These are phyloP conservation scores for Rostratula benghalensis DNA, from an alignment of 2,113 vertebrate species.

Conservation along the genomic window DNA sequence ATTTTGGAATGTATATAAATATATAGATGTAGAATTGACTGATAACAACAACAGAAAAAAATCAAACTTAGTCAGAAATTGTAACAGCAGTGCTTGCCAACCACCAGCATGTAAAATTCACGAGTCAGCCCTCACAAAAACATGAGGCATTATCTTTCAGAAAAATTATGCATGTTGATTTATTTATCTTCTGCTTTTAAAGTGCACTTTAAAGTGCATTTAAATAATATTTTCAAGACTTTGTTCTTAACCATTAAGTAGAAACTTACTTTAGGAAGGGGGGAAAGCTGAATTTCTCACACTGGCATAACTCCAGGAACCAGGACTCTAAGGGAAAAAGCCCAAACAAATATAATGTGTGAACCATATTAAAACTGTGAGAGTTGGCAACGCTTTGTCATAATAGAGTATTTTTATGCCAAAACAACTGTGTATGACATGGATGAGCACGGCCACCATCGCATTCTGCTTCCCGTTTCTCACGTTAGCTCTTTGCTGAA, in stretches of 20 bases:
- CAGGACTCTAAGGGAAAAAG: neutral
- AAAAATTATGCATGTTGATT: neutral
- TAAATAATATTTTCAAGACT: conserved; percentile 6
- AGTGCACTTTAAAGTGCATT: neutral
- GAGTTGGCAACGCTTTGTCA: neutral
- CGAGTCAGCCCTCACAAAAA: neutral
- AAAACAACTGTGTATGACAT: conserved; percentile 38
- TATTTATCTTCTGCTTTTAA: conserved; percentile 34
- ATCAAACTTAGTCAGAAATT: neutral
- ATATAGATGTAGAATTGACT: neutral
- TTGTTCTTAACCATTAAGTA: conserved; percentile 33
- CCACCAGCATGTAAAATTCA: neutral
- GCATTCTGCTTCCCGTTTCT: neutral
- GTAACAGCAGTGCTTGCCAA: conserved; percentile 20
- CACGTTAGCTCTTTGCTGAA: neutral
- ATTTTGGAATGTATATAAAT: neutral
- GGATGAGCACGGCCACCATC: neutral
- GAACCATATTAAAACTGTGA: neutral
- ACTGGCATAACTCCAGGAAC: neutral
- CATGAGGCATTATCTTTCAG: neutral
- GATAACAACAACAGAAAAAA: neutral
- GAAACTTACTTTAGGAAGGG: neutral
- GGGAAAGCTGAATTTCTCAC: neutral
- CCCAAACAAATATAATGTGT: neutral
- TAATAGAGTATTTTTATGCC: conserved; percentile 15